Conservation (phyloP, 2,888 invertebrate genomes). For the Ypsolopha scabrella region DNA sequence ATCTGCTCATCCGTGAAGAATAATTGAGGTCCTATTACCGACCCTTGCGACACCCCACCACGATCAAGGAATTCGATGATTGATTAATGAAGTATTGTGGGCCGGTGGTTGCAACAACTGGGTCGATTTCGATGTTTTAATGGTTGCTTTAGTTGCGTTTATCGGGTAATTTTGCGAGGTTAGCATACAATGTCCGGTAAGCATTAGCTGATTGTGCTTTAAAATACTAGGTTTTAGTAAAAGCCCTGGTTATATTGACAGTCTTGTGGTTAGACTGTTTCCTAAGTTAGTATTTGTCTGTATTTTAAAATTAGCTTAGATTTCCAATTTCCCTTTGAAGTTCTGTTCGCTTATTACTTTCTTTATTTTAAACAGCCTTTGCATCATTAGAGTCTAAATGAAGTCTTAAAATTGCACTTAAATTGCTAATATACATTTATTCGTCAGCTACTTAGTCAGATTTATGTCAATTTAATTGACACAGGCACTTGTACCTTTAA, state of each 20-base stretch:
- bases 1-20: conserved; percentile 23
- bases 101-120: conserved; percentile 28
- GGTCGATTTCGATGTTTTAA: conserved; percentile 37
- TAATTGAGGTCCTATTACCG: conserved; percentile 18
- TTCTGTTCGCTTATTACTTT: too few relatives aligned
- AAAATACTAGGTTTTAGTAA: not conserved
- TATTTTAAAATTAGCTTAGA: too few relatives aligned
- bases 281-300: too few relatives aligned
- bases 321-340: too few relatives aligned
- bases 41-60: conserved; percentile 29
- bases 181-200: conserved; percentile 2
- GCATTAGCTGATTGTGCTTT: not conserved
- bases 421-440: too few relatives aligned
- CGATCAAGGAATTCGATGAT: conserved; percentile 34
- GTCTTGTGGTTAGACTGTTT: not conserved
- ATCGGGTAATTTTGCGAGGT: conserved; percentile 12
- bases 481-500: too few relatives aligned
- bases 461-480: too few relatives aligned
- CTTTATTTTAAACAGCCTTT: too few relatives aligned
- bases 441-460: too few relatives aligned
- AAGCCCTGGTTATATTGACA: not conserved
- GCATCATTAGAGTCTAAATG: too few relatives aligned
- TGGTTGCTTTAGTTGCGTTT: conserved; percentile 22
- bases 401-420: too few relatives aligned
- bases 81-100: conserved; percentile 36